Conservation (phyloP, 2,888 invertebrate species). For the Serripes groenlandicus region DNA sequence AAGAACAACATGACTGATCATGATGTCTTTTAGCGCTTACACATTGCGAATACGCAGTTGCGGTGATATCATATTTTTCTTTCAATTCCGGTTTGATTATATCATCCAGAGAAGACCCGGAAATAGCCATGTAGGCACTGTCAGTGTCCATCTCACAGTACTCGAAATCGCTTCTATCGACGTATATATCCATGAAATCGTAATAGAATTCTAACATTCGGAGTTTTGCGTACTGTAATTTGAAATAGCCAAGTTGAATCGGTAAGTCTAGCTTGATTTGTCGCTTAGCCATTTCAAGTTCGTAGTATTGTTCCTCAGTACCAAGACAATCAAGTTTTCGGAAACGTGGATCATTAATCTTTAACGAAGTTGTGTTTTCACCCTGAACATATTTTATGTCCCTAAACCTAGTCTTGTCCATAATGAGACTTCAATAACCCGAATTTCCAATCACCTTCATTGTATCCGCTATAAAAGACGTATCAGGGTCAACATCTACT, state of each 20-base stretch:
- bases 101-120: conserved; percentile 26
- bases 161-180: conserved; percentile 64
- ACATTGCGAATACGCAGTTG: conserved; percentile 37
- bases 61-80: conserved; percentile 18
- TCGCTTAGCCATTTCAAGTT: conserved; percentile 54
- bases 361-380: conserved; percentile 34
- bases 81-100: conserved; percentile 35
- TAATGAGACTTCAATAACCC: conserved; percentile 62
- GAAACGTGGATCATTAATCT: conserved; percentile 53
- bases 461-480: conserved; percentile 44
- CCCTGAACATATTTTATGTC: conserved; percentile 52
- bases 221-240: conserved; percentile 71
- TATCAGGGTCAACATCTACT: conserved; percentile 35
- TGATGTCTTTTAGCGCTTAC: too few species aligned
- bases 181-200: conserved; percentile 64
- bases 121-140: conserved; percentile 37
- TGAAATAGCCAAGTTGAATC: conserved; percentile 66
- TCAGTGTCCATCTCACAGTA: conserved; percentile 40
- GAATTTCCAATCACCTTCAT: conserved; percentile 49
- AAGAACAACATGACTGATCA: too few species aligned
- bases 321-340: conserved; percentile 46
- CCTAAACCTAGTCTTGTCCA: conserved; percentile 57
- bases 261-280: conserved; percentile 61
- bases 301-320: conserved; percentile 52
- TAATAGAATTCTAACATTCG: conserved; percentile 68